Conservation (phyloP, 2,888 invertebrate genomes). For the Sarcophaga carnaria region DNA sequence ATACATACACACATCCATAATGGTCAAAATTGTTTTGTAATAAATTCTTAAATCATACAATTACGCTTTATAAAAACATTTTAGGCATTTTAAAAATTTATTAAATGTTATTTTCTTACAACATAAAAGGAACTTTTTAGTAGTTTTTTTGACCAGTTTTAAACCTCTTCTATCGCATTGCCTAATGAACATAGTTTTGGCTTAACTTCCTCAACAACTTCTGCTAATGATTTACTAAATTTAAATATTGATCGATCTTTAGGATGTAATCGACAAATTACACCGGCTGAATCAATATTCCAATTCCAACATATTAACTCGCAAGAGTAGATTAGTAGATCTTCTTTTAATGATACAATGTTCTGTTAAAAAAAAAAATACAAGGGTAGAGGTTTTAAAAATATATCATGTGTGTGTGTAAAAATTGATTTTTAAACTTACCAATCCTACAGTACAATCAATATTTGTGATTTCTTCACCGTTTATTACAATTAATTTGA, state of each 20-base stretch:
- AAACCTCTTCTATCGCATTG: constrained; percentile 23
- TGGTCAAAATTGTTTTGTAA: no score
- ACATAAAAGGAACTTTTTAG: constrained; percentile 16
- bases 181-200: constrained; percentile 6
- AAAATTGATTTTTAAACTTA: constrained; percentile 75
- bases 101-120: not conserved
- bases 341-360: constrained; percentile 83
- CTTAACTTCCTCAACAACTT: constrained; percentile 69
- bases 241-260: constrained; percentile 76
- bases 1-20: no score
- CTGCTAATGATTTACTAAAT: constrained; percentile 73
- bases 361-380: constrained; percentile 81
- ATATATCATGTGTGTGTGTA: constrained; percentile 9
- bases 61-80: no score
- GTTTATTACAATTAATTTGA: constrained; percentile 88
- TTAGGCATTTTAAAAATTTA: not conserved
- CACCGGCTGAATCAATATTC: constrained; percentile 79
- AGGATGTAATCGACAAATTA: constrained; percentile 77
- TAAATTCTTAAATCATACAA: no score
- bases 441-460: constrained; percentile 85
- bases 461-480: constrained; percentile 85
- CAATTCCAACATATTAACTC: constrained; percentile 83
- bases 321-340: constrained; percentile 83
- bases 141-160: not conserved
- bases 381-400: not conserved